phyloP scores from a whole-genome alignment of 1,140 invertebrate genomes.

The Bradysia coprophila region DNA sequence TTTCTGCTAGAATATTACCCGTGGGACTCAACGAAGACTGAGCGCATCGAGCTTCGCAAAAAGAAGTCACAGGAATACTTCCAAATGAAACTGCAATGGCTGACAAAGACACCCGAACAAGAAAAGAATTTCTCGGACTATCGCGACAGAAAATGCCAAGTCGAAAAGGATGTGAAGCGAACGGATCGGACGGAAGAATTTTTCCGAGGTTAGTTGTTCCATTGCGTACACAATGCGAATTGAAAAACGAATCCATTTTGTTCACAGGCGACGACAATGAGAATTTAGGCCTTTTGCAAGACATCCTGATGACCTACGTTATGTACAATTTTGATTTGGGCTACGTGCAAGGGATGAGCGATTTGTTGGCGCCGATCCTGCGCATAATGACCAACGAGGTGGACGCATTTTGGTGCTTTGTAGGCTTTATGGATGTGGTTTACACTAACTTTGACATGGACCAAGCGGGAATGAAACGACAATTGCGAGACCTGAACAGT shows the following conservation, averaged over 20 bases:
- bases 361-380: slow-evolving; percentile 84
- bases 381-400: slow-evolving; percentile 82
- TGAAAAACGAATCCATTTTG: no score
- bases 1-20: slow-evolving; percentile 79
- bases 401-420: slow-evolving; percentile 98
- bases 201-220: no score
- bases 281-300: slow-evolving; percentile 66
- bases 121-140: slow-evolving; percentile 77
- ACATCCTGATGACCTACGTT: slow-evolving; percentile 97
- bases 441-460: slow-evolving; percentile 96
- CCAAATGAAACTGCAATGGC: slow-evolving; percentile 94
- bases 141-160: slow-evolving; percentile 80
- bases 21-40: slow-evolving; percentile 58
- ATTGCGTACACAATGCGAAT: no score
- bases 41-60: slow-evolving; percentile 48
- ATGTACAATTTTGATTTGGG: slow-evolving; percentile 99
- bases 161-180: slow-evolving; percentile 95
- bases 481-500: slow-evolving; percentile 68
- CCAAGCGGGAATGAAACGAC: slow-evolving; percentile 91
- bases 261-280: slow-evolving; percentile 77
- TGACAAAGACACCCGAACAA: slow-evolving; percentile 69
- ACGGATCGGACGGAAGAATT: slow-evolving; percentile 86
- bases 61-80: slow-evolving; percentile 76
- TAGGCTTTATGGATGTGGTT: slow-evolving; percentile 93
- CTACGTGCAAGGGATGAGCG: slow-evolving; percentile 94